Evolutionary conservation across 2,113 vertebrate species (phyloP), one percentile per base, ranked within the genome.

Genomic region (Carassius gibelio): DNA sequence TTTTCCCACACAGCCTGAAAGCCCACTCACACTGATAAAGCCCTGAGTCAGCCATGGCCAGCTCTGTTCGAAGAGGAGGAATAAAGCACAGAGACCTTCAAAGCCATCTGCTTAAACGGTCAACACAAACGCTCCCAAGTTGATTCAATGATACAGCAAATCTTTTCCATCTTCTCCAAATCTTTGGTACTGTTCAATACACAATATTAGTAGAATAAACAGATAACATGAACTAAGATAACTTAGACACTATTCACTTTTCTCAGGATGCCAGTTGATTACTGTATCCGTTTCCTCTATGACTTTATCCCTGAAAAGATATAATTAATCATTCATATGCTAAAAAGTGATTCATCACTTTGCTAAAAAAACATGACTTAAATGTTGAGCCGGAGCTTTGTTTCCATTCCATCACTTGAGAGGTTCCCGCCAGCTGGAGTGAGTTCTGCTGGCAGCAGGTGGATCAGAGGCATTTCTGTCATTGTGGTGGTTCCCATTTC

Each of bases 1-100:
- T 55, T 82, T 86, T 88, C 78, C 84, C 84, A 89, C 82, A 86
- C 66, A 59, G 77, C 30, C 84, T 69, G 50, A 76, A 82, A 64
- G 52, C 75, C 42, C 61, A 21, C 84, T 84, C 61, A 71, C 52
- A 85, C 71, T 75, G 72, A 82, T 86, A 84, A 84, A 75, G 17
- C 76, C 77, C 82, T 86, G 85, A 84, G 48, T 86, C 84, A 86
- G 85, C 82, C 17, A 86, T 50, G 23, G 21, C 38, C 15, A 77
- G 72, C 82, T 86, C 69, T 83, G 52, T 77, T 71, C 61, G 50
- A 71, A 69, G 81, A 86, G 55, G 45, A 64, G 21, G 76, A 76
- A 84, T 75, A 86, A 83, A 84, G 79, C 45, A 55, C 34, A 85
- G 42, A 79, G 57, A 84, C 50, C 84, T 86, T 76, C 76, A 88